Conservation (phyloP, 1,140 invertebrate genomes). For the Brachionus manjavacas region DNA sequence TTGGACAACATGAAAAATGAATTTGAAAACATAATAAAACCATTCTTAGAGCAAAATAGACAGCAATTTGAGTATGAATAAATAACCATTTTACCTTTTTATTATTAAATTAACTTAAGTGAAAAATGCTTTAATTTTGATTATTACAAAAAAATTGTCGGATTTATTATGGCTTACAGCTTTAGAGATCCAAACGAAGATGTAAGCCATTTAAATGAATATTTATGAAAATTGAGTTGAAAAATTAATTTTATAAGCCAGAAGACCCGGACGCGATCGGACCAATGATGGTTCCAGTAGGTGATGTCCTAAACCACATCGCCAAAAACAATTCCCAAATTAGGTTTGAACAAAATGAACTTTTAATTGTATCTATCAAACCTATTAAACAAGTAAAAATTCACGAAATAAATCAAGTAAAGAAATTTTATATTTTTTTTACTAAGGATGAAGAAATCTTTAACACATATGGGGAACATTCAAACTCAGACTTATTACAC, state of each 20-base stretch:
- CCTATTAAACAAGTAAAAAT: slow-evolving; percentile 51
- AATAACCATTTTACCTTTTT: neutral
- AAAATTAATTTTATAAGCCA: neutral
- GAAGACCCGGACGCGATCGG: slow-evolving; percentile 39
- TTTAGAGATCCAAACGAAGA: slow-evolving; percentile 53
- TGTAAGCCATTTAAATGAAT: neutral
- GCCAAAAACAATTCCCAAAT: slow-evolving; percentile 56
- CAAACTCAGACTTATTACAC: slow-evolving; percentile 54
- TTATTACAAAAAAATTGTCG: slow-evolving; percentile 55
- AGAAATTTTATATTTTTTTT: too few species aligned
- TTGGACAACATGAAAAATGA: slow-evolving; percentile 50
- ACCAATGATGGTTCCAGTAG: slow-evolving; percentile 58
- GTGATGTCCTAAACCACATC: slow-evolving; percentile 57
- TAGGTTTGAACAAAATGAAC: slow-evolving; percentile 50
- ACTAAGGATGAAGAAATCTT: slow-evolving; percentile 55
- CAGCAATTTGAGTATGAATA: slow-evolving; percentile 48
- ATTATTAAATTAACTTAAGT: slow-evolving; percentile 44
- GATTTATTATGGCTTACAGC: slow-evolving; percentile 59
- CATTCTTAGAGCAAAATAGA: slow-evolving; percentile 51
- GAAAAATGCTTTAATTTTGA: slow-evolving; percentile 47
- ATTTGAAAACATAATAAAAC: slow-evolving; percentile 50
- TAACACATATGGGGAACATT: slow-evolving; percentile 57
- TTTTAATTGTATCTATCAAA: slow-evolving; percentile 53
- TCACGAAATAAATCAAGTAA: neutral
- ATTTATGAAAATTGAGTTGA: neutral